Base-by-base conservation (phyloP, 2,888 invertebrate genomes). In the Dasypolia templi region DNA sequence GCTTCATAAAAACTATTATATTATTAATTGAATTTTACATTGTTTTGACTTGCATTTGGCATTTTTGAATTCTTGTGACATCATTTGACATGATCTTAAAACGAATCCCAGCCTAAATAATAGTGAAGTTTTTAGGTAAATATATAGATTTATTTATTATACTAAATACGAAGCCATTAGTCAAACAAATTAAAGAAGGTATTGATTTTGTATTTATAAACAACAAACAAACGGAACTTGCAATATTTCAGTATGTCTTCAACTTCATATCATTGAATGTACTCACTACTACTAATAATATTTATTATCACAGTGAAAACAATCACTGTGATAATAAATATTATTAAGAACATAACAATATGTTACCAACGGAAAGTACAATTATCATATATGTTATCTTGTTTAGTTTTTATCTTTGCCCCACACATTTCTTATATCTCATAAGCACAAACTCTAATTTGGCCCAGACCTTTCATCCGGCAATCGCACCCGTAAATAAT, bases 241-340 rank as follows among this genome's bases (percentile, higher is more conserved):
- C 22, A 26, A 56, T 42, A 58, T 62, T 62, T 53, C 22, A 32
- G 14, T n/a, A 17, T 19, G 22, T n/a, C n/a, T n/a, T n/a, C n/a
- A n/a, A n/a, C n/a, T n/a, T n/a, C n/a, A n/a, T 77, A 77, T 56
- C 70, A 77, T 51, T 62, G 49, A 51, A 35, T 19, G 35, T 35
- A 26, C 44, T 12, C n/a, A n/a, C n/a, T n/a, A n/a, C n/a, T n/a
- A n/a, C n/a, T n/a, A n/a, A n/a, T n/a, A n/a, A n/a, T n/a, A n/a
- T n/a, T 14, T 35, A 35, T 70, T 69, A 63, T 63, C 59, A 61
- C 66, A 3, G 35, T n/a, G n/a, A n/a, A n/a, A n/a, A n/a, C n/a
- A n/a, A n/a, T n/a, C 62, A 35, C 2, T 29, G 19, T 32, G 70
- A 58, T 70, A 77, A 35, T 6, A 56, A 22, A 44, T 44, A 46